Evolutionary conservation across 2,113 vertebrate genomes (phyloP), one percentile per base, ranked within the genome.

Genomic region (Mugil cephalus): DNA sequence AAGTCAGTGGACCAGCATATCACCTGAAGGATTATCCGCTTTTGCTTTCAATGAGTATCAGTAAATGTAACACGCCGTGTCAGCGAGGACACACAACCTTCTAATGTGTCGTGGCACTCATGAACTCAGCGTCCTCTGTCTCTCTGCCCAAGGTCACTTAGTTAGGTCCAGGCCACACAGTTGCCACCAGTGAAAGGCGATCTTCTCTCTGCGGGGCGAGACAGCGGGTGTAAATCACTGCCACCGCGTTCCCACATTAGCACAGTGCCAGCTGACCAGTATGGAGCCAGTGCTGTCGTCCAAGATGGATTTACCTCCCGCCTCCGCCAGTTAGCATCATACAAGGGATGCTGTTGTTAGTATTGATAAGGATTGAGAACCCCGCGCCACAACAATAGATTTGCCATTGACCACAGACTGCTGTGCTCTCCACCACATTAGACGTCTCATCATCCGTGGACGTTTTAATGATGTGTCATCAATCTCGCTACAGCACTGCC

Each of bases 181-280:
- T 88, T 87, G 78, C 76, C 84, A 80, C 66, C 50, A 69, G 78
- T 45, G 86, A 86, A 89, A 89, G 74, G 54, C 21, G 80, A 85
- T 91, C 85, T 74, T 62, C 58, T 76, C 78, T 69, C 80, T 79
- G 82, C 59, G 47, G 83, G 69, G 65, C 11, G 47, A 80, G 77
- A 68, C 77, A 46, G 78, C 9, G 55, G 64, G 87, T 85, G 89
- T 90, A 83, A 91, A 92, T 91, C 83, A 74, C 70, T 50, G 80
- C 12, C 77, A 40, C 68, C 47, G 60, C 18, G 61, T 89, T 87
- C 79, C 84, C 81, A 80, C 82, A 82, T 91, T 87, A 91, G 63
- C 78, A 3, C 86, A 19, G 47, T 82, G 80, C 80, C 92, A 90
- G 79, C 84, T 86, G 89, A 91, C 82, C 82, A 63, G 74, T 64